A percentile compares a stretch with the other conserved stretches of the same genome.
Conservation (phyloP, 2,113 vertebrate genomes). For the Hydrochoerus hydrochaeris region DNA sequence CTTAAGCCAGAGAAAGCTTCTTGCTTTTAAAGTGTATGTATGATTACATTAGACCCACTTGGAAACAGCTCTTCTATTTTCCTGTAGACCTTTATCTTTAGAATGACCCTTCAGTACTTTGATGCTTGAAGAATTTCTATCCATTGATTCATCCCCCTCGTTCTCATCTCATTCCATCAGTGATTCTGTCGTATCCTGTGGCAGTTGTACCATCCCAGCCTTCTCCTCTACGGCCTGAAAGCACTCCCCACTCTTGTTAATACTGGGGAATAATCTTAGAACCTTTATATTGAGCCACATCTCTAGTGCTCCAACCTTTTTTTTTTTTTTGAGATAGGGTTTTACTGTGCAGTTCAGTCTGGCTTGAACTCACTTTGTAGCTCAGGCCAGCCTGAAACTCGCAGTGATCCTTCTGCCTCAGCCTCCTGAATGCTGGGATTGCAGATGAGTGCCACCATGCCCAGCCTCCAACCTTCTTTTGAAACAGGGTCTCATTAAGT, state of each 20-base stretch:
- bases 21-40: neutral
- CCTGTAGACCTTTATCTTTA: slow-evolving; percentile 52
- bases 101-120: neutral
- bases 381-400: neutral
- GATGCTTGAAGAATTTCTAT: slow-evolving; percentile 14
- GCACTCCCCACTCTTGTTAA: neutral
- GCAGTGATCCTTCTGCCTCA: neutral
- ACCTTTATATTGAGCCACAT: neutral
- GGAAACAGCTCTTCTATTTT: neutral
- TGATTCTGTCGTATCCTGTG: neutral
- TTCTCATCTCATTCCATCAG: neutral
- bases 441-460: neutral
- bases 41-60: neutral
- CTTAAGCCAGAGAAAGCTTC: neutral
- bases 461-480: neutral
- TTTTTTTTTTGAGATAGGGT: neutral
- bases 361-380: neutral
- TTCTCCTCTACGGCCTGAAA: slow-evolving; percentile 44
- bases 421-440: neutral
- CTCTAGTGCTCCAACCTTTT: too few species aligned
- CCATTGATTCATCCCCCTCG: neutral
- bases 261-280: neutral
- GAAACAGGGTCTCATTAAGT: neutral
- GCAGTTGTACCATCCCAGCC: neutral
- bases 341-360: neutral